Evolutionary conservation across 23 tunicate species (phyloP), one percentile per base, ranked within the genome.

Genomic region (Aplidium turbinatum): DNA sequence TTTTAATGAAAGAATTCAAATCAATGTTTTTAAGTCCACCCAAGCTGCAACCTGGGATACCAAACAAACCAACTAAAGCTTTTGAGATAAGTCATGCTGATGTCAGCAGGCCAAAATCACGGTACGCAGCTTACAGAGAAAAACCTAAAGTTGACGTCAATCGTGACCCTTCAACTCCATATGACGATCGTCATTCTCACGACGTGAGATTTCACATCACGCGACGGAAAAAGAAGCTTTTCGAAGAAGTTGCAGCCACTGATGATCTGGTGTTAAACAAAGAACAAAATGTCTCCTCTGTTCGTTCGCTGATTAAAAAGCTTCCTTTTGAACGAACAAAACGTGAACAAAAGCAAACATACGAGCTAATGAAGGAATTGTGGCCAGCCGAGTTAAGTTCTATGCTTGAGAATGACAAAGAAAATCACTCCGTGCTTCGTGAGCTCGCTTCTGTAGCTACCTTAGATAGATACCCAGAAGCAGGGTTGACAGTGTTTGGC

Each of bases 401-500:
- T 0, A 18, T 64, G 47, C 47, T 81, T 23, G 78, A 69, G 18
- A 75, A 75, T 36, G 31, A 21, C 23, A 34, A 80, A 36, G 27
- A 84, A 4, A 73, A 47, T 0, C 53, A 63, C 40, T 61, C 83
- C 4, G 72, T 88, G 9, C 35, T 74, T 48, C 65, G 77, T 2
- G 79, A 81, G 33, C 64, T 81, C 1, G 82, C 78, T 20, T 65
- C 80, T 0, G 78, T 77, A 28, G 87, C 87, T 35, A 76, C 87
- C 5, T 21, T 76, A 22, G 83, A 73, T 19, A 35, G 58, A 0
- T 82, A 66, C 28, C 69, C 65, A 0, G 96, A 88, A 33, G 78
- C 87, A 0, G 96, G 87, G 20, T 31, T 88, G 56, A 88, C 96
- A 20, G 83, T 81, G 19, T 88, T 88, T 60, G 96, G 96, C 28